phyloP scores from a whole-genome alignment of 2,888 invertebrate genomes.

The Siphlonurus alternatus region DNA sequence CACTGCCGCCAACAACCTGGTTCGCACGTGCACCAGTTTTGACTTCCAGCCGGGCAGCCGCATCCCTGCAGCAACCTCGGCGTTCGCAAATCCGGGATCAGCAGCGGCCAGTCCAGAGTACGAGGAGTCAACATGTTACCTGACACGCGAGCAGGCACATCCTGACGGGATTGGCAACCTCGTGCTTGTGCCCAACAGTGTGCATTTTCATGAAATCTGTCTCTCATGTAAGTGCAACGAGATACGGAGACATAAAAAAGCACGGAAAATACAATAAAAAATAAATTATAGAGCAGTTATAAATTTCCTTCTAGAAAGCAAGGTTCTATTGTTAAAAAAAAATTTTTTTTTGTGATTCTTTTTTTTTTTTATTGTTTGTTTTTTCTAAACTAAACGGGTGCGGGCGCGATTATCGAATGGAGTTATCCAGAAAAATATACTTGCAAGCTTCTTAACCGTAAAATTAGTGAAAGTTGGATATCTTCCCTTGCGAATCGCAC shows the following conservation, averaged over 20 bases:
- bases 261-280: neutral
- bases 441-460: no score
- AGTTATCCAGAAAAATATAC: no score
- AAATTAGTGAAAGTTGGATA: no score
- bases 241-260: neutral
- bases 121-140: constrained; percentile 74
- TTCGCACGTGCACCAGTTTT: constrained; percentile 71
- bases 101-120: constrained; percentile 37
- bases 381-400: no score
- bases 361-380: no score
- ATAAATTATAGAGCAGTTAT: neutral
- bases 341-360: neutral
- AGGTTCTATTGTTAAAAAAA: neutral
- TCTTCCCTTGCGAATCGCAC: no score
- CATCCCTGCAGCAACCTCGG: constrained; percentile 43
- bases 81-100: neutral
- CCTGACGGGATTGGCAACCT: constrained; percentile 79
- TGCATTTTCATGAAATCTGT: constrained; percentile 81
- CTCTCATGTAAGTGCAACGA: constrained; percentile 57
- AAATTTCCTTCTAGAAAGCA: neutral
- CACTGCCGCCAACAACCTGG: constrained; percentile 57
- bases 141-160: constrained; percentile 68
- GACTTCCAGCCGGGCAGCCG: constrained; percentile 81
- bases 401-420: no score
- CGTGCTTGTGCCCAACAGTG: constrained; percentile 77